Percentiles rank a stretch among this genome's conserved stretches.
These are phyloP conservation scores for Adelges cooleyi DNA, from an alignment of 1,140 invertebrate genomes.

Conservation along the genomic window DNA sequence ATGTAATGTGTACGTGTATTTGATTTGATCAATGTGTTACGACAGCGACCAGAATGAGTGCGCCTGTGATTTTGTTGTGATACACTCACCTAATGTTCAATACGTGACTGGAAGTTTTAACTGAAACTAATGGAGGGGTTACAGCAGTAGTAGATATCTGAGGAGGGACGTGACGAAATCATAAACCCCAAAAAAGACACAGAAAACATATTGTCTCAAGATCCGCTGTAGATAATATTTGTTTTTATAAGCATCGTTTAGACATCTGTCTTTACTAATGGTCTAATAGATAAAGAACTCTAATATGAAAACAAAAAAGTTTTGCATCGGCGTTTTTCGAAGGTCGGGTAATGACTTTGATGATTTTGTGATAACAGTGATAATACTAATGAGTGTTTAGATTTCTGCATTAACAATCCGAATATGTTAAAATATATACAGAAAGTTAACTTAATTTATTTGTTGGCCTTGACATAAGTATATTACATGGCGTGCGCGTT, in stretches of 20 bases:
- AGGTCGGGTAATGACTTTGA: neutral
- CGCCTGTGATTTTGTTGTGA: neutral
- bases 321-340: neutral
- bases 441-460: too few species aligned
- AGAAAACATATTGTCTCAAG: neutral
- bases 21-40: neutral
- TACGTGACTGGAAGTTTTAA: constrained; percentile 16
- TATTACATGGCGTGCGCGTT: too few species aligned
- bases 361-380: too few species aligned
- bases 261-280: neutral
- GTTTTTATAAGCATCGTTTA: neutral
- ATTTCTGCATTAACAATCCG: too few species aligned
- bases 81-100: constrained; percentile 1
- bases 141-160: neutral
- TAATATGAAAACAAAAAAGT: too few species aligned
- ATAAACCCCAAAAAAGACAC: neutral
- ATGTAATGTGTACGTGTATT: too few species aligned
- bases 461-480: too few species aligned
- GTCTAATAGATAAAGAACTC: neutral
- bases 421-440: too few species aligned
- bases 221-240: neutral
- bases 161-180: neutral
- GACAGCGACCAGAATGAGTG: neutral
- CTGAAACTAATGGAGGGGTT: neutral
- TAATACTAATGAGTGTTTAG: too few species aligned